phyloP scores from a whole-genome alignment of 2,888 invertebrate genomes.

The Lapara coniferarum region DNA sequence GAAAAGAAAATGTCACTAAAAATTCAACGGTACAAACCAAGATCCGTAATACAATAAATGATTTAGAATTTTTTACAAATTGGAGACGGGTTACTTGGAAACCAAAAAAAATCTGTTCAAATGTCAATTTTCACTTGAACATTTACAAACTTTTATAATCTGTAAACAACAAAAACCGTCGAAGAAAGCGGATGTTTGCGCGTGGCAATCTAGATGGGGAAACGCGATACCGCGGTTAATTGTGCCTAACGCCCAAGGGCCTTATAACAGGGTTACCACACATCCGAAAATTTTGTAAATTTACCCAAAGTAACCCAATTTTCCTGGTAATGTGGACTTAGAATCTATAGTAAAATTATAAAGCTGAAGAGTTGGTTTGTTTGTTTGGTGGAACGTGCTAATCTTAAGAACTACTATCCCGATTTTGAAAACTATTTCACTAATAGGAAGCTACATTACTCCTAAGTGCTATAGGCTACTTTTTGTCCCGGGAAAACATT shows the following conservation, averaged over 20 bases:
- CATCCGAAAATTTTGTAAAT: not conserved
- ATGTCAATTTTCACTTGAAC: slow-evolving; percentile 14
- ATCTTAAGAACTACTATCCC: no score
- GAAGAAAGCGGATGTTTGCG: slow-evolving; percentile 73
- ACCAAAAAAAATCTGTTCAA: not conserved
- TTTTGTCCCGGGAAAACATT: no score
- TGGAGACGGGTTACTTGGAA: not conserved
- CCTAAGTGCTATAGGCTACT: no score
- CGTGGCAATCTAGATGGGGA: slow-evolving; percentile 77
- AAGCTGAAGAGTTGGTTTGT: no score
- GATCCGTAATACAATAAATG: not conserved
- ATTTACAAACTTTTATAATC: slow-evolving; percentile 37
- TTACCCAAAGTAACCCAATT: not conserved
- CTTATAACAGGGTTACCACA: slow-evolving; percentile 8
- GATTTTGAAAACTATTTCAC: no score
- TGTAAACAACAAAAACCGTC: slow-evolving; percentile 41
- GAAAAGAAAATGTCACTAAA: not conserved
- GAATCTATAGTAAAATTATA: no score
- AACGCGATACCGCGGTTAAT: slow-evolving; percentile 70
- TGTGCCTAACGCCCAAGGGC: slow-evolving; percentile 56
- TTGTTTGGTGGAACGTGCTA: no score
- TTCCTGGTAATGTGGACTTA: not conserved
- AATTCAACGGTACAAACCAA: not conserved
- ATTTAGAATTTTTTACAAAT: not conserved
- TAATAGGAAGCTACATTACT: no score